These are phyloP conservation scores for Muscicapa adusta DNA, from an alignment of 2,113 vertebrate genomes.

Conservation along the genomic window DNA sequence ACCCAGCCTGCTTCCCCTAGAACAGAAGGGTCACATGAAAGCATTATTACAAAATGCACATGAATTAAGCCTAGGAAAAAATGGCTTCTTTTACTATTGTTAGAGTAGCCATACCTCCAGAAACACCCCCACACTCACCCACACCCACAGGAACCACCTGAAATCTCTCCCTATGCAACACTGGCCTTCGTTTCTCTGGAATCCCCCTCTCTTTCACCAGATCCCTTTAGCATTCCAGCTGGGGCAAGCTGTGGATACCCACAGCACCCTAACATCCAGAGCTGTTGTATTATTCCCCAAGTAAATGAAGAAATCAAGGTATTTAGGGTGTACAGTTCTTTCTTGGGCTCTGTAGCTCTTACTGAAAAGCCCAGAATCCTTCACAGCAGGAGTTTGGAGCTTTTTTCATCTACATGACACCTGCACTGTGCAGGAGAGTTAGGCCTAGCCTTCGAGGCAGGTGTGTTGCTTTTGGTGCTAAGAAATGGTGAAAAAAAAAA, in stretches of 20 bases:
- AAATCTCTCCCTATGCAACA: not conserved
- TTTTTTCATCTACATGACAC: not conserved
- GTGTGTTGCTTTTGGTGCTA: not conserved
- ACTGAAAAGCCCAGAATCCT: not conserved
- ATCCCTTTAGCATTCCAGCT: not conserved
- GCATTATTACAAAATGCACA: not conserved
- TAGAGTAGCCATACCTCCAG: not conserved
- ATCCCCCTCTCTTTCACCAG: not conserved
- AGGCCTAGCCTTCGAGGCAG: not conserved
- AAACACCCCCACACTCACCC: not conserved
- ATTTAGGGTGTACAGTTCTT: not conserved
- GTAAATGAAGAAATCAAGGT: not conserved
- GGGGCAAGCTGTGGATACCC: not conserved
- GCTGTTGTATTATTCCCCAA: not conserved
- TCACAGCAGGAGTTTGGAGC: not conserved
- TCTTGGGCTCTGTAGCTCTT: not conserved
- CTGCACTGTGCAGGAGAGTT: not conserved
- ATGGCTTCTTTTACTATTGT: not conserved
- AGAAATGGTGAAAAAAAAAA: not conserved
- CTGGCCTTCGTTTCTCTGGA: not conserved
- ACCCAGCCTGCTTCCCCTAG: not conserved
- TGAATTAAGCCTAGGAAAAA: not conserved
- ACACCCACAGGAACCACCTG: not conserved
- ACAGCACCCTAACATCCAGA: not conserved
- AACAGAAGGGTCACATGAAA: not conserved